Conservation (phyloP, 1,140 invertebrate genomes). For the Platyura marginata region DNA sequence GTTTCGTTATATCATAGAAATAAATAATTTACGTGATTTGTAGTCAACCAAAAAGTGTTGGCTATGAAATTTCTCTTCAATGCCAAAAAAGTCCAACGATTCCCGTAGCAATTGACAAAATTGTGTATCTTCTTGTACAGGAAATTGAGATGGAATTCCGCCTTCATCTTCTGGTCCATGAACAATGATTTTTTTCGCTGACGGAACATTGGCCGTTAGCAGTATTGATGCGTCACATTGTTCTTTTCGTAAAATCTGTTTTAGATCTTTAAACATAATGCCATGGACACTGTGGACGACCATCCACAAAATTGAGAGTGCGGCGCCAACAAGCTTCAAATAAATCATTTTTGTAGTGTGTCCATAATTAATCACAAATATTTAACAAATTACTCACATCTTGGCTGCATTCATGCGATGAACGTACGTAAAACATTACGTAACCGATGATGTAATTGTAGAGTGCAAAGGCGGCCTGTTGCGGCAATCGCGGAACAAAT, state of each 20-base stretch:
- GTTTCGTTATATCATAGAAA: conserved; percentile 1
- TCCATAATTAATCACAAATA: no score
- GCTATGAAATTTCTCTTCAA: conserved; percentile 73
- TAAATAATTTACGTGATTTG: conserved; percentile 73
- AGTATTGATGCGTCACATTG: conserved; percentile 97
- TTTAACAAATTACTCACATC: conserved; percentile 33
- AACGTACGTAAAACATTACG: conserved; percentile 96
- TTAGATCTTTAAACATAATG: conserved; percentile 98
- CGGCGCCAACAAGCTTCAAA: conserved; percentile 61
- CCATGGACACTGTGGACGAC: conserved; percentile 94
- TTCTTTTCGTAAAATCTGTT: conserved; percentile 95
- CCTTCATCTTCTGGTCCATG: conserved; percentile 85
- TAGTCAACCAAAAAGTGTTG: conserved; percentile 93
- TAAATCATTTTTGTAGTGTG: neutral
- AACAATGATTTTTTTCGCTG: conserved; percentile 97
- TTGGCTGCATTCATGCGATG: conserved; percentile 85
- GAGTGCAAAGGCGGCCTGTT: conserved; percentile 94
- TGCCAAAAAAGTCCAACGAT: conserved; percentile 92
- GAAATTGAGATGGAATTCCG: conserved; percentile 95
- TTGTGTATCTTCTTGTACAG: conserved; percentile 96
- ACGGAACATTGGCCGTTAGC: conserved; percentile 95
- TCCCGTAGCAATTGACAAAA: conserved; percentile 92
- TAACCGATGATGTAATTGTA: conserved; percentile 99
- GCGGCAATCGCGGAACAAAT: conserved; percentile 82
- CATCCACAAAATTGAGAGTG: conserved; percentile 91